Percentiles rank a stretch among this genome's conserved stretches.
Conservation (phyloP, 2,113 vertebrate genomes). For the Geococcyx californianus region DNA sequence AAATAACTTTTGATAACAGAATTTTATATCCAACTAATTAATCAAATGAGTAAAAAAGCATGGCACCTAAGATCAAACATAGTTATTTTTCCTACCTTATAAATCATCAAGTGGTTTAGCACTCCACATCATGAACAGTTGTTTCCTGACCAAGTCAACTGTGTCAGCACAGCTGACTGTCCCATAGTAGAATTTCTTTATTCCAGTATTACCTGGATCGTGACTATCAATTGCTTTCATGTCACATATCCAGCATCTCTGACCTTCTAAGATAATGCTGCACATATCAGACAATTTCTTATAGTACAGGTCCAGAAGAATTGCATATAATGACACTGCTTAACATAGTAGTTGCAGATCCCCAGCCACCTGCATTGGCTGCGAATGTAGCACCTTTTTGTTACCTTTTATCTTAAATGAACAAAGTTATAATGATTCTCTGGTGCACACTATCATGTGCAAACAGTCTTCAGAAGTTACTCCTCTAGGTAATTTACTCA, state of each 20-base stretch:
- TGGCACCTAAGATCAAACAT: not conserved
- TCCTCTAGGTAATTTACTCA: not conserved
- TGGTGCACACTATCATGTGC: not conserved
- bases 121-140: not conserved
- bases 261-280: not conserved
- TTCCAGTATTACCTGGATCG: not conserved
- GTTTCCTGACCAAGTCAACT: not conserved
- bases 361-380: not conserved
- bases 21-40: not conserved
- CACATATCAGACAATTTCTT: not conserved
- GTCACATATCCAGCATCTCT: not conserved
- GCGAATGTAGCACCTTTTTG: not conserved
- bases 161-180: not conserved
- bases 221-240: accelerated
- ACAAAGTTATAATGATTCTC: not conserved
- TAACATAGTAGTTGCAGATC: not conserved
- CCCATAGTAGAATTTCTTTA: not conserved
- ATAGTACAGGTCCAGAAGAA: not conserved
- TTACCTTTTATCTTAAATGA: not conserved
- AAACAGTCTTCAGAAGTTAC: not conserved
- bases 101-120: not conserved
- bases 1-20: not conserved
- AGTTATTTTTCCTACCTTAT: not conserved
- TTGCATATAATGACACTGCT: not conserved
- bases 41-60: not conserved